phyloP scores from a whole-genome alignment of 2,888 invertebrate genomes.

The Andrena camellia region DNA sequence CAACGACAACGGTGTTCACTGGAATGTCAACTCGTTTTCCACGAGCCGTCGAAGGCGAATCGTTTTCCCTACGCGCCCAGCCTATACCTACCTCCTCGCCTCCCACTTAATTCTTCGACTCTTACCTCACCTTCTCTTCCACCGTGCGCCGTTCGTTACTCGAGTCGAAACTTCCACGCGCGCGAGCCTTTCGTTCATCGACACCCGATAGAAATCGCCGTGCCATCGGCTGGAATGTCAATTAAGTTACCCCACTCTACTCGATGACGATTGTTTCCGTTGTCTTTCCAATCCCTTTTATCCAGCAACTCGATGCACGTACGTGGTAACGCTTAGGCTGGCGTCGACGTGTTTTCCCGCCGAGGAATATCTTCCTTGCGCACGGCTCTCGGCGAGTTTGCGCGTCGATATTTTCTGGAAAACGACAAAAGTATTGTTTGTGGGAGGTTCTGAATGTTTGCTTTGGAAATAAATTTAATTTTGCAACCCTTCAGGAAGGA shows the following conservation, averaged over 20 bases:
- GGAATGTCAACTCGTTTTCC: conserved; percentile 65
- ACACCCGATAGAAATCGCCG: conserved; percentile 52
- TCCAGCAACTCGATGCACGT: too few species aligned
- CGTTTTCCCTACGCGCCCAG: conserved; percentile 53
- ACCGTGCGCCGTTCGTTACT: not conserved
- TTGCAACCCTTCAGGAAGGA: too few species aligned
- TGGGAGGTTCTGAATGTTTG: too few species aligned
- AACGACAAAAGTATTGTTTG: too few species aligned
- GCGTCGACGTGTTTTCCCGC: too few species aligned
- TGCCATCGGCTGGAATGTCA: conserved; percentile 50
- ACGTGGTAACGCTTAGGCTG: too few species aligned
- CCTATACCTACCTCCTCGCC: conserved; percentile 9
- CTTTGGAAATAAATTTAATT: too few species aligned
- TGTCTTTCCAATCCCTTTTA: too few species aligned
- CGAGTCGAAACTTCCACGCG: conserved; percentile 41
- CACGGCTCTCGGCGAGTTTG: too few species aligned
- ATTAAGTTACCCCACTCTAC: conserved; percentile 34
- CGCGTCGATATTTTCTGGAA: too few species aligned
- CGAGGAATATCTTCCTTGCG: too few species aligned
- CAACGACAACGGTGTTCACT: conserved; percentile 49
- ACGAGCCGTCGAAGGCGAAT: conserved; percentile 54
- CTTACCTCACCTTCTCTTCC: conserved; percentile 46
- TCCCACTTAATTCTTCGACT: conserved; percentile 19
- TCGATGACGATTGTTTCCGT: not conserved
- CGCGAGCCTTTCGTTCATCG: conserved; percentile 45